phyloP scores from a whole-genome alignment of 1,140 invertebrate genomes.

The Mesaphorura yosii region DNA sequence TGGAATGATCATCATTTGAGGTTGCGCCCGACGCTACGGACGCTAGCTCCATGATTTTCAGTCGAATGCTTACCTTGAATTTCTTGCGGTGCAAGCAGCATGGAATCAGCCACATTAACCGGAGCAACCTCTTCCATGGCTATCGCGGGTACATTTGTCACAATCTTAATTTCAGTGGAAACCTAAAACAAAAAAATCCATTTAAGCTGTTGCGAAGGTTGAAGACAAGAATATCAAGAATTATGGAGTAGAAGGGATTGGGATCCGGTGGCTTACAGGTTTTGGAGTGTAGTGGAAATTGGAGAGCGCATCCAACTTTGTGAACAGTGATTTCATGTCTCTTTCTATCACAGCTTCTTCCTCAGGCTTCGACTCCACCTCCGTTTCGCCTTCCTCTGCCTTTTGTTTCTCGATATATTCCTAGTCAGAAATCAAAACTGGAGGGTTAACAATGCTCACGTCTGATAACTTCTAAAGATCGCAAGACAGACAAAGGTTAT shows the following conservation, averaged over 20 bases:
- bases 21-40: no score
- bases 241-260: not conserved
- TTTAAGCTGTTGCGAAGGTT: not conserved
- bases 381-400: slow-evolving; percentile 36
- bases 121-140: slow-evolving; percentile 93
- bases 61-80: slow-evolving; percentile 50
- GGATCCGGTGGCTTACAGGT: slow-evolving; percentile 41
- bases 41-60: no score
- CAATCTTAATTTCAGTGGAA: slow-evolving; percentile 75
- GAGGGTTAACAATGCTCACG: not conserved
- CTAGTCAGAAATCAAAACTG: slow-evolving; percentile 9
- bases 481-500: not conserved
- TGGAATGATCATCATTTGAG: slow-evolving; percentile 19
- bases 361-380: slow-evolving; percentile 53
- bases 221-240: not conserved
- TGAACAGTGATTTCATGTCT: slow-evolving; percentile 65
- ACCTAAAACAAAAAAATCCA: slow-evolving; percentile 40
- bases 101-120: slow-evolving; percentile 65
- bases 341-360: slow-evolving; percentile 62
- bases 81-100: slow-evolving; percentile 87
- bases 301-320: slow-evolving; percentile 78
- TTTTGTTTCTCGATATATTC: slow-evolving; percentile 13
- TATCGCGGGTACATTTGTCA: slow-evolving; percentile 82
- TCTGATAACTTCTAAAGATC: not conserved
- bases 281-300: slow-evolving; percentile 93